Percentiles rank a stretch among this genome's conserved stretches.
Conservation (phyloP, 2,888 invertebrate species). For the Limnephilus marmoratus region DNA sequence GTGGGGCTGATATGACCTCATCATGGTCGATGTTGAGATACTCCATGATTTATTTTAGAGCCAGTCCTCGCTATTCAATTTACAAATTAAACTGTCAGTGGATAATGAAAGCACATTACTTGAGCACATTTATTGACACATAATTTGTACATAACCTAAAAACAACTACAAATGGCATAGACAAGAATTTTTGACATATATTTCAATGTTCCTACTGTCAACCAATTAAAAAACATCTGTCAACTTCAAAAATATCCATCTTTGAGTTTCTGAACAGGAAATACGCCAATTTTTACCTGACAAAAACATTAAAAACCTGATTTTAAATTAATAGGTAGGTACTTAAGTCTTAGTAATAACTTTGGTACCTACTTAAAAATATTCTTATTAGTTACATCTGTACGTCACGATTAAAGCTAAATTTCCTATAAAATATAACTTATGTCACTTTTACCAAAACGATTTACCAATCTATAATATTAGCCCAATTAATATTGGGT, state of each 20-base stretch:
- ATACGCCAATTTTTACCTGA: background rate
- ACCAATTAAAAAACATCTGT: conserved; percentile 8
- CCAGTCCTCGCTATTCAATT: background rate
- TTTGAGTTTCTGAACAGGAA: conserved; percentile 48
- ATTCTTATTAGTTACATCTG: background rate
- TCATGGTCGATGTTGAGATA: conserved; percentile 72
- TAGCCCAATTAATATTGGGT: too few relatives aligned
- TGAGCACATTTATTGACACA: conserved; percentile 45
- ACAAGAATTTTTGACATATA: conserved; percentile 21
- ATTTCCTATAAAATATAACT: background rate
- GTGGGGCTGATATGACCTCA: conserved; percentile 69
- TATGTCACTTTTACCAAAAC: background rate
- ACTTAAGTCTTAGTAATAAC: background rate
- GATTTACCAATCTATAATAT: too few relatives aligned
- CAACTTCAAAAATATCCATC: conserved; percentile 20
- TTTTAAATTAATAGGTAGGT: background rate
- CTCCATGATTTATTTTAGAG: conserved; percentile 70
- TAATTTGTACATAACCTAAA: conserved; percentile 45
- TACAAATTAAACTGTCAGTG: background rate
- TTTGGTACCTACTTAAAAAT: background rate
- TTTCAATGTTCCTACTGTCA: conserved; percentile 21
- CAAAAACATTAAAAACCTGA: background rate
- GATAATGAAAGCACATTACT: background rate
- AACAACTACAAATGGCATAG: conserved; percentile 21
- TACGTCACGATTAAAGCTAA: background rate